These are phyloP conservation scores for Dysdera silvatica DNA, from an alignment of 1,140 invertebrate species.

Conservation along the genomic window DNA sequence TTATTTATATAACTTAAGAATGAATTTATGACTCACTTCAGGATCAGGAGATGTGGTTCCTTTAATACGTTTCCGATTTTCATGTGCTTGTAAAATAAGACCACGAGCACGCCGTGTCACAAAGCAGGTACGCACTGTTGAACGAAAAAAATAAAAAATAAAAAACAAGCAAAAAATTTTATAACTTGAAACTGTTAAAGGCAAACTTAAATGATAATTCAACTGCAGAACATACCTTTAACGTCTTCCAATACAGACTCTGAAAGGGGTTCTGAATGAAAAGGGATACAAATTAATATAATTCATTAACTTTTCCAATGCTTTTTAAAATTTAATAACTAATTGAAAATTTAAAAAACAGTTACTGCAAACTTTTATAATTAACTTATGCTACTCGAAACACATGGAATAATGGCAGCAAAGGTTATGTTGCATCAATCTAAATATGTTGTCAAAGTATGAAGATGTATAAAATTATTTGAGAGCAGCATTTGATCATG, in stretches of 20 bases:
- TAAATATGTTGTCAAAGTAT: too few species aligned
- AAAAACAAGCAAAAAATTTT: constrained; percentile 17
- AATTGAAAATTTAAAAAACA: too few species aligned
- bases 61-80: constrained; percentile 32
- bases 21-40: not conserved
- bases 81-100: constrained; percentile 48
- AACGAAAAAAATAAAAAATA: too few species aligned
- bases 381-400: too few species aligned
- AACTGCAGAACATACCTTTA: constrained; percentile 41
- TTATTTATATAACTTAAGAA: not conserved
- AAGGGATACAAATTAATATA: too few species aligned
- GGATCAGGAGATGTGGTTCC: constrained; percentile 22
- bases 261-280: constrained; percentile 20
- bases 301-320: too few species aligned
- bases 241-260: constrained; percentile 49
- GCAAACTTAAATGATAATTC: not conserved
- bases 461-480: too few species aligned
- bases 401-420: too few species aligned
- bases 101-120: constrained; percentile 66
- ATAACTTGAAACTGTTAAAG: not conserved
- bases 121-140: constrained; percentile 68
- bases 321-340: too few species aligned
- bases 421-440: too few species aligned
- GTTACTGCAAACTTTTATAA: too few species aligned
- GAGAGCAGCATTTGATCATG: too few species aligned